These are phyloP conservation scores for Epinephelus coioides DNA, from an alignment of 2,797 vertebrate genomes.

Conservation along the genomic window DNA sequence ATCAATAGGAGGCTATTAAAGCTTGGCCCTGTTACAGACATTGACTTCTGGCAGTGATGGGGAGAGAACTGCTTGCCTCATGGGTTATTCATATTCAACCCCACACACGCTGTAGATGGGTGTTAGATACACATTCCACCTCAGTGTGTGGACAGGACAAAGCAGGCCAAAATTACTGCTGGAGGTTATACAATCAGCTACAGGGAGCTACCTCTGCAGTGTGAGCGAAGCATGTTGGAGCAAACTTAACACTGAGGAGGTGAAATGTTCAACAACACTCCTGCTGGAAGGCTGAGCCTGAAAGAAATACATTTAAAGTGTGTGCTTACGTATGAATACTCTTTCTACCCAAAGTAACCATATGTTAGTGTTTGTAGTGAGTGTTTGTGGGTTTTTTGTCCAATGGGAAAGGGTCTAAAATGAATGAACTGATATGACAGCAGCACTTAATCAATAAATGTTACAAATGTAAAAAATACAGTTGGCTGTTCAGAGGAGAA, in stretches of 20 bases:
- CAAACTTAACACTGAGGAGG: conserved; percentile 6
- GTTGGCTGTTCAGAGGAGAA: too few relatives aligned
- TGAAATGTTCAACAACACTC: conserved; percentile 16
- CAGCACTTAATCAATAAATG: too few relatives aligned
- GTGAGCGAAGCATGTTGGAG: background rate
- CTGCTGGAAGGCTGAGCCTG: background rate
- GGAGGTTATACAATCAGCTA: conserved; percentile 46
- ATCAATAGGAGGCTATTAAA: conserved; percentile 85
- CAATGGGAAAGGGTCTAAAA: too few relatives aligned
- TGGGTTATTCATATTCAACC: conserved; percentile 77
- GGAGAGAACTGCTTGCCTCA: conserved; percentile 52
- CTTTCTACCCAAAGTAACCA: too few relatives aligned
- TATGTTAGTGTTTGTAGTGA: too few relatives aligned
- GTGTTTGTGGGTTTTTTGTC: too few relatives aligned
- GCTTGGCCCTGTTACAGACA: conserved; percentile 82
- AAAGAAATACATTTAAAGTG: too few relatives aligned
- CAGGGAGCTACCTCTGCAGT: background rate
- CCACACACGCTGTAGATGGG: conserved; percentile 50
- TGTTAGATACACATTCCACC: conserved; percentile 68
- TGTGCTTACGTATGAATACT: too few relatives aligned
- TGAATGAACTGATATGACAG: too few relatives aligned
- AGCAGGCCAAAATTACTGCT: conserved; percentile 38
- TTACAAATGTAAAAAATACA: too few relatives aligned
- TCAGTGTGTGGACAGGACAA: conserved; percentile 55
- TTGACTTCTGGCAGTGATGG: conserved; percentile 72